Conservation (phyloP, 37 sponge, comb jelly and placozoan genomes). For the Dysidea cf. avara region DNA sequence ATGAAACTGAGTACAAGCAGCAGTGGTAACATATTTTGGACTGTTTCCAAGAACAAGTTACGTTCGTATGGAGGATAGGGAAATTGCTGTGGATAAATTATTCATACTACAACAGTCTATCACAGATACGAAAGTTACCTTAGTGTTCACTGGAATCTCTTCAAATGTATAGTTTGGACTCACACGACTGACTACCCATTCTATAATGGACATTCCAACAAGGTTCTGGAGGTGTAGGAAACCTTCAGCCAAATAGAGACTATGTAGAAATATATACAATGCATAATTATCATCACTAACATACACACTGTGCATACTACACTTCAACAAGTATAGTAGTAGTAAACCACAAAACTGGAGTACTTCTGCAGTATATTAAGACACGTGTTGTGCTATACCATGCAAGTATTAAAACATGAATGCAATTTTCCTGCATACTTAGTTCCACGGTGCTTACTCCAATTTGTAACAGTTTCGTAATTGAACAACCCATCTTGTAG, state of each 20-base stretch:
- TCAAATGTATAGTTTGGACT: background rate
- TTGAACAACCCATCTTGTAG: no score
- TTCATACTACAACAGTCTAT: background rate
- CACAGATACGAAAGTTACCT: no score
- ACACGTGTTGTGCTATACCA: no score
- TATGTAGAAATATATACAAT: slow-evolving; percentile 12
- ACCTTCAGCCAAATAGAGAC: slow-evolving; percentile 65
- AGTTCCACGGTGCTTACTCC: no score
- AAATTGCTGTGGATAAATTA: slow-evolving; percentile 54
- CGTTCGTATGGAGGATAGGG: slow-evolving; percentile 72
- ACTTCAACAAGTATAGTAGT: no score
- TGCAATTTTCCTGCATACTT: no score
- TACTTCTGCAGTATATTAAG: no score
- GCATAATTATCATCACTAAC: no score
- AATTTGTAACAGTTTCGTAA: no score
- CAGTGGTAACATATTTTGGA: slow-evolving; percentile 68
- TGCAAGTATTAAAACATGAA: no score
- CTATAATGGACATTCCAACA: slow-evolving; percentile 59
- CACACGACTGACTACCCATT: slow-evolving; percentile 19
- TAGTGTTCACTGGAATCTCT: background rate
- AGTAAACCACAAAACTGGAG: no score
- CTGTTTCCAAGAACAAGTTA: slow-evolving; percentile 60
- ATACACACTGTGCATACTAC: no score
- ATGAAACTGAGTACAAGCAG: slow-evolving; percentile 75
- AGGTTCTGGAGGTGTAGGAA: slow-evolving; percentile 77